Evolutionary conservation across 2,113 vertebrate genomes (phyloP).

Genomic region (Geococcyx californianus): DNA sequence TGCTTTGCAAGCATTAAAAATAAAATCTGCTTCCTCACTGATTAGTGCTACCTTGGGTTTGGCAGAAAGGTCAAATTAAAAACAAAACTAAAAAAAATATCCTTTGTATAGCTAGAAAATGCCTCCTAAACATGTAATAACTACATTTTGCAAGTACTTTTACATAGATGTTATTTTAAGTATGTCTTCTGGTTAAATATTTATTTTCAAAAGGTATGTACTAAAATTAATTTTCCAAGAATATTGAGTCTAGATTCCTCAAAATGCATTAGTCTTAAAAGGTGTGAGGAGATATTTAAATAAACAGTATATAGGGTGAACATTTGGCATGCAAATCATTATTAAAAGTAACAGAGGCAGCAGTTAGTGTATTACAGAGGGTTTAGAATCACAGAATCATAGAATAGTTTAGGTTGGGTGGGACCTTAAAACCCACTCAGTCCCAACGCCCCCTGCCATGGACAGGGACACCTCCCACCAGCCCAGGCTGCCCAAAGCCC

Average conservation of each 20-base stretch:
- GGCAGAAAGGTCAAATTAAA: neutral
- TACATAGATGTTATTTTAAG: neutral
- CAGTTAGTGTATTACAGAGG: neutral
- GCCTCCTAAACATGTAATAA: neutral
- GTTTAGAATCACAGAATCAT: no score
- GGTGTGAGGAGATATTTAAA: neutral
- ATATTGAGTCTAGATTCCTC: neutral
- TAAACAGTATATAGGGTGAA: neutral
- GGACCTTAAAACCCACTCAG: no score
- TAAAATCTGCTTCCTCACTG: neutral
- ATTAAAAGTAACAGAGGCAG: neutral
- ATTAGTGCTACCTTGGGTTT: neutral
- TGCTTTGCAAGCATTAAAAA: neutral
- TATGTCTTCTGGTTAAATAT: neutral
- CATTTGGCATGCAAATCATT: fast-evolving
- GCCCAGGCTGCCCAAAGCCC: no score
- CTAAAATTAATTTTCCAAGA: neutral
- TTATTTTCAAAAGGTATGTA: neutral
- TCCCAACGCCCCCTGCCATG: no score
- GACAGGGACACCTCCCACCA: no score
- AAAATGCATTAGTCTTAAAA: neutral
- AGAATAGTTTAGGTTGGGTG: no score
- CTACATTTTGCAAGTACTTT: neutral
- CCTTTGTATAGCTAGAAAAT: neutral
- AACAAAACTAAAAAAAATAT: neutral